Conservation (phyloP, 2,113 vertebrate species). For the Bungarus multicinctus region DNA sequence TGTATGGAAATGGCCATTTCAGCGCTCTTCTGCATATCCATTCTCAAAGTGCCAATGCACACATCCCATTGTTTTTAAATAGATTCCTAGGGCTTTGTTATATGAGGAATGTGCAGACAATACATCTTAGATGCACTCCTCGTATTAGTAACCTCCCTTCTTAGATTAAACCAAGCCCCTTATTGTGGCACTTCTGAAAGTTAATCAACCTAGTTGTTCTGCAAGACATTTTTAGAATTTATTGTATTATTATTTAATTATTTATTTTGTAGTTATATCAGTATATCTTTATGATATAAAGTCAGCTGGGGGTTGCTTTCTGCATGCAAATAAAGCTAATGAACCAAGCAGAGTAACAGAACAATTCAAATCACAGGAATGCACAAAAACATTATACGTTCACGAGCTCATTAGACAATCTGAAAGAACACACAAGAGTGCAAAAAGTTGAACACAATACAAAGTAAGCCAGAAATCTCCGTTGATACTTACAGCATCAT, state of each 20-base stretch:
- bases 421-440: background rate
- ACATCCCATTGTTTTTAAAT: background rate
- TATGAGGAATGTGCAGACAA: background rate
- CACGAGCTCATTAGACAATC: too few relatives aligned
- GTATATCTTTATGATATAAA: background rate
- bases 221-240: background rate
- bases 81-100: background rate
- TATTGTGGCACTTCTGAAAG: background rate
- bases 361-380: background rate
- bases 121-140: background rate
- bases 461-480: background rate
- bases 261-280: background rate
- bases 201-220: background rate
- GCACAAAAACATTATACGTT: background rate
- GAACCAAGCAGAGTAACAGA: background rate
- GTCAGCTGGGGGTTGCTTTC: background rate
- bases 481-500: constrained; percentile 88
- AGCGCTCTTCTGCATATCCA: background rate
- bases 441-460: background rate
- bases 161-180: background rate
- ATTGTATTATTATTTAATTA: background rate
- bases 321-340: background rate
- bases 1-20: background rate
- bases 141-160: background rate
- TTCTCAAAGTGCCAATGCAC: background rate